Conservation (phyloP, 1,140 invertebrate genomes). For the Eupeodes corollae region DNA sequence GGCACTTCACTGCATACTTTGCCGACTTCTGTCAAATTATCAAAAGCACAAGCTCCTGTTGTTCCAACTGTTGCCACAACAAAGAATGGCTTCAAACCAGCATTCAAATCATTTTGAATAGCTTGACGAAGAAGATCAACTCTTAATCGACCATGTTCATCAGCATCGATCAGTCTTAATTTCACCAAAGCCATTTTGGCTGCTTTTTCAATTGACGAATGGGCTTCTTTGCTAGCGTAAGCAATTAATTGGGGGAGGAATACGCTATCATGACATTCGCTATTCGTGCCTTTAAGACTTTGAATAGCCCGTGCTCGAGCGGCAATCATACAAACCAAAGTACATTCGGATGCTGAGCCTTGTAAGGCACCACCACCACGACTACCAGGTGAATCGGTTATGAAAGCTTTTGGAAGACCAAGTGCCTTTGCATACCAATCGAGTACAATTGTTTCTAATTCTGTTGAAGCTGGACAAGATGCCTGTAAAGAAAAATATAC, state of each 20-base stretch:
- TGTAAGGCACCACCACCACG: constrained; percentile 68
- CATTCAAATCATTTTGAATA: constrained; percentile 65
- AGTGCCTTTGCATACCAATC: constrained; percentile 50
- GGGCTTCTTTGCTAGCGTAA: constrained; percentile 68
- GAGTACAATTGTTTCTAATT: constrained; percentile 70
- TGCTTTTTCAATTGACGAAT: constrained; percentile 90
- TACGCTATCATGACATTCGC: constrained; percentile 47
- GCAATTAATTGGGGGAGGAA: constrained; percentile 79
- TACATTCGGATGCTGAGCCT: constrained; percentile 77
- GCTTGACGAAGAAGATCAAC: constrained; percentile 58
- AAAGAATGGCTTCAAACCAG: constrained; percentile 77
- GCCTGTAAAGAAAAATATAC: constrained; percentile 34
- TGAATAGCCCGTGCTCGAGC: constrained; percentile 64
- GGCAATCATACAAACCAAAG: constrained; percentile 71
- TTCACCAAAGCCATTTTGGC: constrained; percentile 86
- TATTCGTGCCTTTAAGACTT: constrained; percentile 43
- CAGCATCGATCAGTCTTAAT: constrained; percentile 74
- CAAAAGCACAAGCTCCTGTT: constrained; percentile 72
- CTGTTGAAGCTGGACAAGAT: constrained; percentile 74
- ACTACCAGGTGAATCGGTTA: constrained; percentile 41
- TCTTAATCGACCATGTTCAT: constrained; percentile 66
- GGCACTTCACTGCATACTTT: constrained; percentile 58
- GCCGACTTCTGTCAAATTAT: constrained; percentile 70
- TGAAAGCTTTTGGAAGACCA: constrained; percentile 43
- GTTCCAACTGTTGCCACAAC: constrained; percentile 70